Evolutionary conservation across 2,113 vertebrate species (phyloP).

Genomic region (Isurus oxyrinchus): DNA sequence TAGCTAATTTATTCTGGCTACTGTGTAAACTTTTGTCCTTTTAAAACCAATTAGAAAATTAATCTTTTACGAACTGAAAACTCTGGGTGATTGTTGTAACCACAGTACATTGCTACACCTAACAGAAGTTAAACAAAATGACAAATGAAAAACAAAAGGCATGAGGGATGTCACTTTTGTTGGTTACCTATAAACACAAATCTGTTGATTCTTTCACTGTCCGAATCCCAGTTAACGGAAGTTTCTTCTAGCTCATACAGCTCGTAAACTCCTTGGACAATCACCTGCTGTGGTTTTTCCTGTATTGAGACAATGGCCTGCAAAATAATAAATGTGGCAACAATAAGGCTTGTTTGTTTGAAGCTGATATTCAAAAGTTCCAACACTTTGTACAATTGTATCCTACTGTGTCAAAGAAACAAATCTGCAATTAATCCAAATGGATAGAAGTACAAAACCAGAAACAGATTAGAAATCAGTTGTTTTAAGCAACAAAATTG

Average conservation of each 20-base stretch:
- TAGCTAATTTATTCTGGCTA: background rate
- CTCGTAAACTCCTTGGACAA: constrained; percentile 89
- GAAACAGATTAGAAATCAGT: background rate
- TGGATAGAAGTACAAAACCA: background rate
- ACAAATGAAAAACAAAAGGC: background rate
- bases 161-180: background rate
- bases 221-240: constrained; percentile 68
- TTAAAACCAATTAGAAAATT: background rate
- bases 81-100: no score
- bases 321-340: constrained; percentile 41
- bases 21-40: background rate
- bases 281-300: constrained; percentile 75
- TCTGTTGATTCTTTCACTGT: constrained; percentile 65
- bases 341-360: background rate
- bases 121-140: background rate
- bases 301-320: constrained; percentile 82
- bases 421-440: background rate
- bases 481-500: background rate
- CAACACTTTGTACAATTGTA: background rate
- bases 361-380: background rate
- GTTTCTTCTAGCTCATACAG: constrained; percentile 90
- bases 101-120: background rate
- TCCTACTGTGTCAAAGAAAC: background rate
- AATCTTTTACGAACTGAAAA: background rate
- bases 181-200: constrained; percentile 83